Evolutionary conservation across 2,797 vertebrate genomes (phyloP).

Genomic region (Artibeus lituratus): DNA sequence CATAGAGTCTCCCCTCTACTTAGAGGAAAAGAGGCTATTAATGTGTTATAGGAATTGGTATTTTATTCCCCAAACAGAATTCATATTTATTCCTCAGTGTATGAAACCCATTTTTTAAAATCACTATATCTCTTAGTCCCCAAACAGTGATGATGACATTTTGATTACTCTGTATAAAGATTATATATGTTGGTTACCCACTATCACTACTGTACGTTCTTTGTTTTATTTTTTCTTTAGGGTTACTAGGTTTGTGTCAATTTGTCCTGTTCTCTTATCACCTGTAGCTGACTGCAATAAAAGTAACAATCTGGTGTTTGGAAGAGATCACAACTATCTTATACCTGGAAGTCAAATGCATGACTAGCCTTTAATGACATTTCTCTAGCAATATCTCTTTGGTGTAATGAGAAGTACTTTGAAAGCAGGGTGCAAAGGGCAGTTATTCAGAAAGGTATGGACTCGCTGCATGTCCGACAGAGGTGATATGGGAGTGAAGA

Average conservation of each 20-base stretch:
- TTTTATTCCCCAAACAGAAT: conserved; percentile 25
- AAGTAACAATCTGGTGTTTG: background rate
- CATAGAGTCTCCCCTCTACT: background rate
- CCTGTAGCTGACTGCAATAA: background rate
- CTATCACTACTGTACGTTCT: background rate
- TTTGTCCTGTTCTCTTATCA: background rate
- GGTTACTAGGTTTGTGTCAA: background rate
- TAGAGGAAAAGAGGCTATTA: background rate
- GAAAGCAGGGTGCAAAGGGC: background rate
- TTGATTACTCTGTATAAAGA: background rate
- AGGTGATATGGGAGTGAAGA: background rate
- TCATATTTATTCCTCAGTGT: background rate
- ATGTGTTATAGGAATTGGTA: background rate
- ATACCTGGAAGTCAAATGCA: background rate
- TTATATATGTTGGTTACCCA: background rate
- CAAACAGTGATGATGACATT: background rate
- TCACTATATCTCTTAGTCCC: background rate
- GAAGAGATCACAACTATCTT: background rate
- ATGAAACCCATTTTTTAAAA: conserved; percentile 28
- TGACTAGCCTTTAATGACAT: background rate
- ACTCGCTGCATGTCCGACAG: no score
- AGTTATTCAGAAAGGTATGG: background rate
- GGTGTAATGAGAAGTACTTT: background rate
- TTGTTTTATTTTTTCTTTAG: background rate
- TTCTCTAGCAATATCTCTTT: background rate